Evolutionary conservation across 2,888 invertebrate genomes (phyloP), one percentile per base, ranked within the genome.

Genomic region (Tachina grossa): DNA sequence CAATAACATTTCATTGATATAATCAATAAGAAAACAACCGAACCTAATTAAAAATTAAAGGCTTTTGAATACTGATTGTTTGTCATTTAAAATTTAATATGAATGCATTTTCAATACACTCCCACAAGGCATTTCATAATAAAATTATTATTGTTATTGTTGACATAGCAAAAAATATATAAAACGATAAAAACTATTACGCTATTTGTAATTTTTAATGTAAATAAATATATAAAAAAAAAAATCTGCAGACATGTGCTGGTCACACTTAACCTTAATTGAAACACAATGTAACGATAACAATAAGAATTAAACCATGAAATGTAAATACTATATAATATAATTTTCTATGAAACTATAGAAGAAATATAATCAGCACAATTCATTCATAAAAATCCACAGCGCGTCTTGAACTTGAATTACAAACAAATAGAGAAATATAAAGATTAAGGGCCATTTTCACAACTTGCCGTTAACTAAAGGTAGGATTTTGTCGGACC

Each of bases 361-460:
- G 22, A 13, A 65, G 8, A 39, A 39, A 49, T n/a, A 11, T n/a
- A 45, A 66, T n/a, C 14, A 4, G 53, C 6, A 47, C 6, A 65
- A 14, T 59, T 81, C 45, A 81, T 81, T 74, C 49, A 81, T 66
- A 53, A 74, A 51, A 66, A 57, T 31, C 49, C 16, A 65, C 31
- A 47, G 6, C 13, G 6, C 13, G 16, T 65, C 80, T 66, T 81
- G 80, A 74, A 74, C 74, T 81, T 81, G 74, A 66, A 74, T 81
- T 39, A 22, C 14, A 47, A 63, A 47, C 22, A 14, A 14, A n/a
- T 4, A 49, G 10, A 49, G 49, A 39, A 65, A 22, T 61, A 22
- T 4, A 10, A 59, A 13, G 19, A 16, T 51, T 22, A n/a, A n/a
- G n/a, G n/a, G n/a, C n/a, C n/a, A n/a, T n/a, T n/a, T n/a, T n/a